Evolutionary conservation across 2,797 vertebrate species (phyloP).

Genomic region (Sternotherus odoratus): DNA sequence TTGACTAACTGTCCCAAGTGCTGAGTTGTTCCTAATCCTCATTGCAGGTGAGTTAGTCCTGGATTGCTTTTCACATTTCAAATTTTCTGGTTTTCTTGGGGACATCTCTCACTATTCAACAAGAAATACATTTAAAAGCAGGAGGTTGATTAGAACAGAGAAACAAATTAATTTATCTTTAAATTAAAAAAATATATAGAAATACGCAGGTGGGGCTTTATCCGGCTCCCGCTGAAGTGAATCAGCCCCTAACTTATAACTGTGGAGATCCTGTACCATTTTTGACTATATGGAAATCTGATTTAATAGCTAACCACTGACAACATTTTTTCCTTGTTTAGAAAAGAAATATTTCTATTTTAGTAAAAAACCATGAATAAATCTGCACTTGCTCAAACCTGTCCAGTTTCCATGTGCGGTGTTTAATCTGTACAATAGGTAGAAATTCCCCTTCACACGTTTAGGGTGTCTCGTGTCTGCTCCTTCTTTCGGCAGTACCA

Average conservation of each 20-base stretch:
- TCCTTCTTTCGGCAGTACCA: background rate
- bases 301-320: background rate
- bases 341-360: background rate
- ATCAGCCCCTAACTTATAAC: background rate
- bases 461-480: background rate
- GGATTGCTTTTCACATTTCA: background rate
- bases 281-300: background rate
- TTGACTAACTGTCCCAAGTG: background rate
- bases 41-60: background rate
- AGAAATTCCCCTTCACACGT: background rate
- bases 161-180: background rate
- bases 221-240: background rate
- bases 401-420: background rate
- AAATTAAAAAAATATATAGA: background rate
- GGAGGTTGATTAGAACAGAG: background rate
- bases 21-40: background rate
- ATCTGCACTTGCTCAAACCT: background rate
- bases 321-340: background rate
- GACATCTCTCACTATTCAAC: background rate
- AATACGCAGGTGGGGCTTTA: background rate
- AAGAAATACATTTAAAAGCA: background rate
- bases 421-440: background rate
- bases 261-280: background rate
- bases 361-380: background rate
- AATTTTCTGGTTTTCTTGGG: background rate